Evolutionary conservation across 2,888 invertebrate species (phyloP).

Genomic region (Rotaria sp.): DNA sequence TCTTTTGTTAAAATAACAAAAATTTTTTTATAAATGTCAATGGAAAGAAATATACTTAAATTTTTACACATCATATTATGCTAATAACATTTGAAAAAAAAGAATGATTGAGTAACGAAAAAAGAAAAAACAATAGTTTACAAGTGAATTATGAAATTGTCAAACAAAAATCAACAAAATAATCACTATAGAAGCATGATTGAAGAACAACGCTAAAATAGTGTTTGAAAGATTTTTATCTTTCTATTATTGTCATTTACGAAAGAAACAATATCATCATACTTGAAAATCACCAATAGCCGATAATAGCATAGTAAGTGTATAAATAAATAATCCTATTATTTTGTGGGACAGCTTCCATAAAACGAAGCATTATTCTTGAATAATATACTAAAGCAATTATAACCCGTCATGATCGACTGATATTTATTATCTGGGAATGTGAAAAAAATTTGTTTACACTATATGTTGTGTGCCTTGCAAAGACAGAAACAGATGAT

Average conservation of each 20-base stretch:
- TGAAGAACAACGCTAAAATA: neutral
- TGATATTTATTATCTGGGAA: neutral
- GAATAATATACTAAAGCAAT: neutral
- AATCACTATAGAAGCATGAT: neutral
- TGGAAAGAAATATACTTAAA: neutral
- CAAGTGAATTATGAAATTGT: neutral
- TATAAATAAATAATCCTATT: neutral
- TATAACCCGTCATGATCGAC: neutral
- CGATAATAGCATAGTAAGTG: neutral
- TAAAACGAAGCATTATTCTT: neutral
- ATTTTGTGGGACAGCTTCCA: neutral
- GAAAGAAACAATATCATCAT: neutral
- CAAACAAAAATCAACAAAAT: neutral
- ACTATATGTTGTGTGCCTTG: neutral
- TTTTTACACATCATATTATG: neutral
- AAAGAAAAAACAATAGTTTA: neutral
- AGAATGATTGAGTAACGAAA: neutral
- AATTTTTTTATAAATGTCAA: neutral
- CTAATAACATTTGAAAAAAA: neutral
- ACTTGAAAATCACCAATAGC: neutral
- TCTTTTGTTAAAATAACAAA: neutral
- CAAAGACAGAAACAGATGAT: neutral
- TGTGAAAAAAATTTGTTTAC: neutral
- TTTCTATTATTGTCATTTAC: neutral
- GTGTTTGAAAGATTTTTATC: neutral